phyloP scores from a whole-genome alignment of 1,140 invertebrate species.

The Hypothenemus hampei region DNA sequence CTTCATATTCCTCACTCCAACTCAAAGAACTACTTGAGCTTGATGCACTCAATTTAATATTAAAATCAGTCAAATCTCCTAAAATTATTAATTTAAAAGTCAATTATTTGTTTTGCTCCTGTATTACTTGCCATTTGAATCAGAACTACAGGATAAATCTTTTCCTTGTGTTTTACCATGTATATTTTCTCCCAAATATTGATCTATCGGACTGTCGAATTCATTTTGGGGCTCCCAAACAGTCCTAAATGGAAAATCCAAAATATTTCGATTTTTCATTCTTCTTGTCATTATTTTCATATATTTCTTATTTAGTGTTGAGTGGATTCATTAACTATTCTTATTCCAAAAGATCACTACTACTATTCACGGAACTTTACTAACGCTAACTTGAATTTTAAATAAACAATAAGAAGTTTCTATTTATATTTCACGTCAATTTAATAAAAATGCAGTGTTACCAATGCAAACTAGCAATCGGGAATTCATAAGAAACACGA shows the following conservation, averaged over 20 bases:
- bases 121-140: slow-evolving; percentile 8
- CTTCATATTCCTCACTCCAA: slow-evolving; percentile 36
- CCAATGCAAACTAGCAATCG: too few species aligned
- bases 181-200: slow-evolving; percentile 7
- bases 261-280: slow-evolving; percentile 4
- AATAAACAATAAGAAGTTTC: too few species aligned
- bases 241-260: slow-evolving; percentile 3
- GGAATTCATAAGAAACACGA: too few species aligned
- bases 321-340: too few species aligned
- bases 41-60: slow-evolving; percentile 11
- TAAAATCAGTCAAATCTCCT: slow-evolving; percentile 9
- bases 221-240: neutral
- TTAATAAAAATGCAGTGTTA: too few species aligned
- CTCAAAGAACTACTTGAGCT: slow-evolving; percentile 38
- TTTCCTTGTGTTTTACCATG: neutral
- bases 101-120: neutral
- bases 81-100: neutral
- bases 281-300: neutral
- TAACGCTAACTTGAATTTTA: too few species aligned
- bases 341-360: too few species aligned
- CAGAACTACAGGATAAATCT: neutral
- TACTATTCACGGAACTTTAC: too few species aligned
- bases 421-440: too few species aligned
- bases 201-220: neutral
- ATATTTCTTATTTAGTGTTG: too few species aligned